These are phyloP conservation scores for Fregetta grallaria DNA, from an alignment of 2,113 vertebrate species.

Conservation along the genomic window DNA sequence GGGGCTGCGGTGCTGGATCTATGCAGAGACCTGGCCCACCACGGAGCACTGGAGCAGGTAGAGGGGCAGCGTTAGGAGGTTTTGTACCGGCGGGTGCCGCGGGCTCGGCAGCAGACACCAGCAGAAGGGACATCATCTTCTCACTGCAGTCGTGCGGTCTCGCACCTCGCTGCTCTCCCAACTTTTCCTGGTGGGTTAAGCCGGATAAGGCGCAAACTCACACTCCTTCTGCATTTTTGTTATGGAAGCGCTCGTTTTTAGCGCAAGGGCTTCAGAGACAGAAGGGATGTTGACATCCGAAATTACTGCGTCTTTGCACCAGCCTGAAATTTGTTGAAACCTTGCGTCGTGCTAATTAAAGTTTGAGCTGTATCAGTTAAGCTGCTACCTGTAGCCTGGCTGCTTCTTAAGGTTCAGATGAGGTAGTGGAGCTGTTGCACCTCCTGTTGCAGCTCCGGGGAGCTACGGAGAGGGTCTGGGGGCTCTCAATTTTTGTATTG, in stretches of 20 bases:
- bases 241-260: accelerated
- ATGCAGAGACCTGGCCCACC: background rate
- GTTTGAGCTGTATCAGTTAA: background rate
- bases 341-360: background rate
- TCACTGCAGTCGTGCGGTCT: accelerated
- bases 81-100: accelerated
- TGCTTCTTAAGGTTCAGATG: background rate
- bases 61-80: background rate
- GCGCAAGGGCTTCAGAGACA: background rate
- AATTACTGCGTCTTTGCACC: background rate
- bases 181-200: accelerated
- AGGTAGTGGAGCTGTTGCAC: background rate
- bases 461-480: background rate
- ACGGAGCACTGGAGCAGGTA: background rate
- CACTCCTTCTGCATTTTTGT: background rate
- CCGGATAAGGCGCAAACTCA: background rate
- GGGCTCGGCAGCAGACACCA: background rate
- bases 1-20: background rate
- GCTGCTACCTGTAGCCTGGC: background rate
- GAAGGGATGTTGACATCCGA: background rate
- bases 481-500: background rate
- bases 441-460: background rate
- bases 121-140: background rate
- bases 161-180: background rate
- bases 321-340: background rate